A percentile compares a stretch with the other conserved stretches of the same genome.
Evolutionary conservation across 2,797 vertebrate genomes (phyloP).

Genomic region (Silurus lanzhouensis): DNA sequence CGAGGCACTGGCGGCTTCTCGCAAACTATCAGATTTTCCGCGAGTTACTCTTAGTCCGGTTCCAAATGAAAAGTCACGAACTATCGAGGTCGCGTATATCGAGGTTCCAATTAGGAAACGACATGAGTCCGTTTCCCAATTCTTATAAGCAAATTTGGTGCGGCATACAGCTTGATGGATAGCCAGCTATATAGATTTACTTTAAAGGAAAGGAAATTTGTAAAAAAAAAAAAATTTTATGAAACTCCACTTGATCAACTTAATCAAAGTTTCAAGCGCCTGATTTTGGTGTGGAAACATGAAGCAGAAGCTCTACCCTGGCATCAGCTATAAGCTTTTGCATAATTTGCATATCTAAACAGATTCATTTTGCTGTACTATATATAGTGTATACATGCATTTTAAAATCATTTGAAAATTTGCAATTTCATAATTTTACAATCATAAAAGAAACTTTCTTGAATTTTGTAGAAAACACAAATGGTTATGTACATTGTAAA

Average conservation of each 20-base stretch:
- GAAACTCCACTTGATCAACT: background rate
- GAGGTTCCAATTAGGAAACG: too few relatives aligned
- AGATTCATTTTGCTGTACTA: background rate
- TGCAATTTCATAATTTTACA: background rate
- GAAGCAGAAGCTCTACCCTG: background rate
- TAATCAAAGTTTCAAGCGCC: background rate
- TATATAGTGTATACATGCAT: background rate
- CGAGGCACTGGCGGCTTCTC: too few relatives aligned
- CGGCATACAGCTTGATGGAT: background rate
- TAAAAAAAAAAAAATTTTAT: background rate
- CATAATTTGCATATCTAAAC: background rate
- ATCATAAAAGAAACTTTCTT: background rate
- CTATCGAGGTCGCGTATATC: too few relatives aligned
- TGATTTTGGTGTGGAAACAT: background rate
- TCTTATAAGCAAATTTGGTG: too few relatives aligned
- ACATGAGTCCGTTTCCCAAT: too few relatives aligned
- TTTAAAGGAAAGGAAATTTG: background rate
- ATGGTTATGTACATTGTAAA: background rate
- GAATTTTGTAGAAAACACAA: background rate
- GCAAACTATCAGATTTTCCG: too few relatives aligned
- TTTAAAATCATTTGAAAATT: background rate
- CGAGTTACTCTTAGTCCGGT: too few relatives aligned
- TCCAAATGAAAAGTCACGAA: too few relatives aligned
- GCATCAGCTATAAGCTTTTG: background rate
- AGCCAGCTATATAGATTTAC: background rate